Percentiles rank a stretch among this genome's conserved stretches.
Conservation (phyloP, 2,797 vertebrate genomes). For the Acrossocheilus fasciatus region DNA sequence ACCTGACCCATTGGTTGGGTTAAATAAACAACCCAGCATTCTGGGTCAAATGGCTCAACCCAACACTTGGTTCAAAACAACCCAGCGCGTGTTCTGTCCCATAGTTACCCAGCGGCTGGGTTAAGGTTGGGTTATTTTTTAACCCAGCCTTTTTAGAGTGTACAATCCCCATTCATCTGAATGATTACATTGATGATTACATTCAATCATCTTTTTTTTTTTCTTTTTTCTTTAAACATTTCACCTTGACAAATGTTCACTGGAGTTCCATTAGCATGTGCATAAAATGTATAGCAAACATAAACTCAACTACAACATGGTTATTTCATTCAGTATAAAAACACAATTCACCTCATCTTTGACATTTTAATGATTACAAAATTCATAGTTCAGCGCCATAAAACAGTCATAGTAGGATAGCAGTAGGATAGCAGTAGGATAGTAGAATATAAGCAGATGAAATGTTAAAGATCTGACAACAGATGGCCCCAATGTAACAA, state of each 20-base stretch:
- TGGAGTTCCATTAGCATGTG: neutral
- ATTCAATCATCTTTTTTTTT: neutral
- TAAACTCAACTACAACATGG: neutral
- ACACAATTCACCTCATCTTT: neutral
- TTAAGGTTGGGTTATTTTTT: too few relatives aligned
- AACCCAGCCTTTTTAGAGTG: too few relatives aligned
- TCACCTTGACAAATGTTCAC: neutral
- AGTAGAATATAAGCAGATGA: neutral
- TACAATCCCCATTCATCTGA: too few relatives aligned
- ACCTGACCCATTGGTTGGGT: too few relatives aligned
- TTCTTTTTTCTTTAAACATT: neutral
- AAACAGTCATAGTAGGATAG: neutral
- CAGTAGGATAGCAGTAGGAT: neutral
- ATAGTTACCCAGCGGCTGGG: too few relatives aligned
- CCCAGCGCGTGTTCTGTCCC: too few relatives aligned
- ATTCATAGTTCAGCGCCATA: neutral
- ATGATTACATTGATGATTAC: too few relatives aligned
- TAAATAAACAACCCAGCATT: too few relatives aligned
- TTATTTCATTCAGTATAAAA: neutral
- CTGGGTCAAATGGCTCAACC: too few relatives aligned
- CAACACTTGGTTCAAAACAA: too few relatives aligned
- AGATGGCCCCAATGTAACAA: slow-evolving; percentile 14
- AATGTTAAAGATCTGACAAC: slow-evolving; percentile 2
- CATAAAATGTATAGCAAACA: neutral
- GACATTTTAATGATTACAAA: neutral